These are phyloP conservation scores for Brachypodius melanocephalos DNA, from an alignment of 2,113 vertebrate genomes.

Conservation along the genomic window DNA sequence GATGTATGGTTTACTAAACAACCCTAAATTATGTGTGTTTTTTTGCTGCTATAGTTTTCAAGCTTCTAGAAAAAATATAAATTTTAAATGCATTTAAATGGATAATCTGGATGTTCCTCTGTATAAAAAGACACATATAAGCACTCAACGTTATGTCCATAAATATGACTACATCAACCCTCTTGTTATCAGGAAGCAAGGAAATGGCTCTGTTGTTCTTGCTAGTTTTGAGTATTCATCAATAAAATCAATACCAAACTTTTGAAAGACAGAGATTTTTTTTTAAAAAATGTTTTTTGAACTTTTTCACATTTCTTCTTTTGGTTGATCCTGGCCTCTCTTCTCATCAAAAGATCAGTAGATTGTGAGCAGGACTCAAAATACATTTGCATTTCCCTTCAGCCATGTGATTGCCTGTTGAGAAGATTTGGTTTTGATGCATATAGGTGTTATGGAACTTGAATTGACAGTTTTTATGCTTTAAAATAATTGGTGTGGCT, in stretches of 20 bases:
- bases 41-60: neutral
- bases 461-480: neutral
- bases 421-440: neutral
- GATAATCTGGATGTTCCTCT: neutral
- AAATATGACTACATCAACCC: neutral
- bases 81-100: slow-evolving; percentile 9
- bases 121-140: neutral
- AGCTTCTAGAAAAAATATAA: neutral
- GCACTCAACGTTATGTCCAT: neutral
- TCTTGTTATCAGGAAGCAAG: neutral
- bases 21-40: neutral
- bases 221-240: neutral
- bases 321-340: neutral
- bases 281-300: neutral
- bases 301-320: neutral
- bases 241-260: neutral
- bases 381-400: neutral
- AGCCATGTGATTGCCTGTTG: neutral
- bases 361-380: neutral
- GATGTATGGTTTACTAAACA: neutral
- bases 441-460: neutral
- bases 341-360: neutral
- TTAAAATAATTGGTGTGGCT: neutral
- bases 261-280: neutral
- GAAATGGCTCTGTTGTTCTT: neutral